Evolutionary conservation across 1,140 invertebrate species (phyloP), one percentile per base, ranked within the genome.

Genomic region (Drosophila oshimai): DNA sequence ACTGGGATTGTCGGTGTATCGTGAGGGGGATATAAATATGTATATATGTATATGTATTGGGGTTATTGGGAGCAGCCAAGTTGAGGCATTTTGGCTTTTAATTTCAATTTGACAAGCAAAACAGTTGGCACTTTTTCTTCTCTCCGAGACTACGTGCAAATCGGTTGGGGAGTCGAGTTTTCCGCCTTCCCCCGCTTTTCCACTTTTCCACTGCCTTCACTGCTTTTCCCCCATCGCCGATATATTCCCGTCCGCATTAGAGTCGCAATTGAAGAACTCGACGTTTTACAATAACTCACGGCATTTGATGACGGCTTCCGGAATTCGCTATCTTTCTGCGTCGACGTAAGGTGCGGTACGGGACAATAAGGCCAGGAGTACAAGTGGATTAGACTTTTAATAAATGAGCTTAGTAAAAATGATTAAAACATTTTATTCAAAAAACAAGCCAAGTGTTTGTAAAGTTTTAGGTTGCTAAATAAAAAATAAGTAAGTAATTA

Each of bases 71-170:
- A 10, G 31, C 51, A 42, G 53, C 57, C 62, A 49, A 70, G 57
- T 74, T 57, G 58, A 67, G 64, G 58, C 83, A 74, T 74, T 72
- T 86, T 74, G 80, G 74, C 79, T 86, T 86, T 87, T 86, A 87
- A 86, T 86, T 86, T 86, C 76, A 80, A 86, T 86, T 87, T 87
- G 81, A 86, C 80, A 86, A 86, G 80, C 80, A 79, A 72, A 72
- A 70, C 67, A 58, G 73, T 81, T 83, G 78, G 68, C 78, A 74
- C 67, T 76, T 69, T 72, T 80, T 61, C 58, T 55, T 53, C 29
- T 34, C n/a, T 7, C 24, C 26, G 18, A 10, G 18, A 10, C 33
- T 65, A 65, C 61, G 61, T 65, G 58, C 42, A 28, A 49, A 64
- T 47, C 58, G 61, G 20, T 64, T 36, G 13, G 53, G 26, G 34